These are phyloP conservation scores for Nasonia giraulti DNA, from an alignment of 1,140 invertebrate genomes.

Conservation along the genomic window DNA sequence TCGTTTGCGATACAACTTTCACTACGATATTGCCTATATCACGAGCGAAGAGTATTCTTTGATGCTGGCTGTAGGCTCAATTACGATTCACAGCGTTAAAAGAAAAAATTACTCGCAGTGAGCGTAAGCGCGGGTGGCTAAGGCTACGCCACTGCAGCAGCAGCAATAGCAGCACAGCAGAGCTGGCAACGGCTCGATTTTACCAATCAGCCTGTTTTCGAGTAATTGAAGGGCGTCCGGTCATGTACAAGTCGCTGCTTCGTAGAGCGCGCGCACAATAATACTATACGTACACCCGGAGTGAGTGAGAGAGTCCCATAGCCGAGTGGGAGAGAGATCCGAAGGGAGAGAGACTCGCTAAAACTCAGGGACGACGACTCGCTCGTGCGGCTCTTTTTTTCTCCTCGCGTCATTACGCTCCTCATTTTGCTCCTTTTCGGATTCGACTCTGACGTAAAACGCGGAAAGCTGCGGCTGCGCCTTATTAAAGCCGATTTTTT, in stretches of 20 bases:
- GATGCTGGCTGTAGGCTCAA: too few relatives aligned
- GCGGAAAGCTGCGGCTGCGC: background rate
- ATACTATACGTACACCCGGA: slow-evolving; percentile 38
- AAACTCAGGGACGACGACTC: slow-evolving; percentile 39
- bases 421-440: slow-evolving; percentile 3
- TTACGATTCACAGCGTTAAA: too few relatives aligned
- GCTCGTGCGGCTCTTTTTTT: background rate
- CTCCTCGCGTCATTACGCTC: background rate
- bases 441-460: background rate
- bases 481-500: too few relatives aligned
- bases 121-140: background rate
- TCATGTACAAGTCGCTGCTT: slow-evolving; percentile 45
- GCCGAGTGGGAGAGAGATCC: background rate
- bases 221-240: slow-evolving; percentile 60
- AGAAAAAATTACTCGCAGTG: background rate
- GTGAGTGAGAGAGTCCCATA: background rate
- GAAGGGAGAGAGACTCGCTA: background rate
- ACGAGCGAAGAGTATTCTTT: too few relatives aligned
- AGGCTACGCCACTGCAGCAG: slow-evolving; percentile 9
- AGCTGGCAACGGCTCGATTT: slow-evolving; percentile 50
- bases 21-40: too few relatives aligned
- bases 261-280: slow-evolving; percentile 32
- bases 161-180: too few relatives aligned
- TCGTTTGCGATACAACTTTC: too few relatives aligned
- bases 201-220: slow-evolving; percentile 60